These are phyloP conservation scores for Coracopsis vasa DNA, from an alignment of 2,113 vertebrate species.

Conservation along the genomic window DNA sequence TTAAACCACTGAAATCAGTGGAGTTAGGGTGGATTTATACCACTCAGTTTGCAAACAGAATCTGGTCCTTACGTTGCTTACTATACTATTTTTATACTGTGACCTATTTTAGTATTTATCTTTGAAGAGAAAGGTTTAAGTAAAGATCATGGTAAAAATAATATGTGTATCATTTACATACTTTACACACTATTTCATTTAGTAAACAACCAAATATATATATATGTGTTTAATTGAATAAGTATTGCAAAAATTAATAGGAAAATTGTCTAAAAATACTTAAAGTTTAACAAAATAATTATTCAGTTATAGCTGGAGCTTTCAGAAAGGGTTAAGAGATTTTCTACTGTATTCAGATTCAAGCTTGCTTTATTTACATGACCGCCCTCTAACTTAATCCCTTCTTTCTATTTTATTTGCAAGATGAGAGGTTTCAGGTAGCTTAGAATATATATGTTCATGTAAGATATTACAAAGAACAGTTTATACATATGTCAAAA, in stretches of 20 bases:
- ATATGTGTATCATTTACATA: not conserved
- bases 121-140: slow-evolving; percentile 21
- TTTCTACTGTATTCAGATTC: not conserved
- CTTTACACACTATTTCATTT: not conserved
- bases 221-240: not conserved
- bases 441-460: not conserved
- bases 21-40: not conserved
- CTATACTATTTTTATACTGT: slow-evolving; percentile 49
- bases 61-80: slow-evolving; percentile 18
- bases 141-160: not conserved
- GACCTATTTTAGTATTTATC: slow-evolving; percentile 55
- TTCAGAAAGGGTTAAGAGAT: not conserved
- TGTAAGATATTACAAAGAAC: not conserved
- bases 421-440: not conserved
- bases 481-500: not conserved
- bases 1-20: not conserved
- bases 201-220: not conserved
- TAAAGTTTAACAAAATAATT: not conserved
- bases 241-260: not conserved
- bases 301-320: not conserved
- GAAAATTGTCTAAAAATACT: not conserved
- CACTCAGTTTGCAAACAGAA: not conserved
- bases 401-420: not conserved
- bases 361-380: not conserved
- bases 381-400: not conserved